Evolutionary conservation across 2,797 vertebrate species (phyloP), one percentile per base, ranked within the genome.

Genomic region (Allenopithecus nigroviridis): DNA sequence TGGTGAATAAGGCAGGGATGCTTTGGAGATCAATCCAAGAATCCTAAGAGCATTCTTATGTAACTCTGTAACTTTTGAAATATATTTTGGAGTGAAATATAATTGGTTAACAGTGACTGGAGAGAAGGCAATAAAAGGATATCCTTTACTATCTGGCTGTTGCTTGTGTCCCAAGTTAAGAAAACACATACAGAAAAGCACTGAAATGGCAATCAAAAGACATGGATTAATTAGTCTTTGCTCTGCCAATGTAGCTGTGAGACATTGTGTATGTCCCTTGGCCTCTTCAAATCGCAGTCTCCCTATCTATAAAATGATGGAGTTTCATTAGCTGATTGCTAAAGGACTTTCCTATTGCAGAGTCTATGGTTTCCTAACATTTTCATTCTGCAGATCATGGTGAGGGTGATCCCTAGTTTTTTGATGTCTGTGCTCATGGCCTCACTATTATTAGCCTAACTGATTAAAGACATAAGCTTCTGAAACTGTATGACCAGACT

Each of bases 191-290:
- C 12, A 96, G 78, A 78, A 89, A 80, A 88, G 43, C 30, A 94
- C 48, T 80, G 64, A 80, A 80, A 26, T 94, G 43, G 68, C 5
- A 94, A 87, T 91, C 4, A 33, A 72, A 94, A 94, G 21, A 41
- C 24, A 26, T 76, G n/a, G 48, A 74, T 88, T 96, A 57, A 74
- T 88, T 96, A 59, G 14, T 84, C n/a, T 95, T 86, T 59, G 28
- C 7, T 84, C 55, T 95, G 72, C 36, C 33, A 92, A 46, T 28
- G 33, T 55, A 89, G 46, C 53, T 91, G 55, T 80, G 55, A 26
- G 22, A 80, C 83, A 87, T 4, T 48, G 90, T 30, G 36, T n/a
- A 72, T 79, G 39, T 59, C 76, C 22, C 61, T 93, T 59, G 16
- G 33, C 41, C 53, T 95, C 48, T 72, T 89, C 55, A 57, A 48